A percentile compares a stretch with the other conserved stretches of the same genome.
phyloP scores from a whole-genome alignment of 64 coral and sea anemone genomes.

The Stichodactyla helianthus region DNA sequence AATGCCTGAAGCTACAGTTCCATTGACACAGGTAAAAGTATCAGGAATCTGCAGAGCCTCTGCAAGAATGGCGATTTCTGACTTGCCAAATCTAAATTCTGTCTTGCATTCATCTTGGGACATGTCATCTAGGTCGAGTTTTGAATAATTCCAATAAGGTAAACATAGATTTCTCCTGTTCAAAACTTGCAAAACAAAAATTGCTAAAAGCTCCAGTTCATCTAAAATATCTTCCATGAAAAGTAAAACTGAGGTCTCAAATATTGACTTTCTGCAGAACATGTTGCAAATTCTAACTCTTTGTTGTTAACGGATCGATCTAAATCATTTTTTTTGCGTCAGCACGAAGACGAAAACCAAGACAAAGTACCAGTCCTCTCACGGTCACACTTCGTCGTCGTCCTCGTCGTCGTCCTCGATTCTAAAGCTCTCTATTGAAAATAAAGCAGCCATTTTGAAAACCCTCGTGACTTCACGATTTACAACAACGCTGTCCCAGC shows the following conservation, averaged over 20 bases:
- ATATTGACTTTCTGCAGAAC: constrained; percentile 16
- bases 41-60: constrained; percentile 11
- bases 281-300: background rate
- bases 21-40: constrained; percentile 20
- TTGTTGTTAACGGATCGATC: background rate
- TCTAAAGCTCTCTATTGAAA: too few relatives aligned
- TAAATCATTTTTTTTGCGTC: background rate
- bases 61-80: background rate
- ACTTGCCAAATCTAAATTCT: constrained; percentile 34
- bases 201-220: constrained; percentile 32
- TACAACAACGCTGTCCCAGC: too few relatives aligned
- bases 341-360: background rate
- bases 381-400: constrained; percentile 10
- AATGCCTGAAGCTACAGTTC: constrained; percentile 36
- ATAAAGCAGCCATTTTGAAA: too few relatives aligned
- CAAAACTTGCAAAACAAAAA: constrained; percentile 19
- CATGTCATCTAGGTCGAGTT: constrained; percentile 18
- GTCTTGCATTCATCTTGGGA: constrained; percentile 19
- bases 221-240: constrained; percentile 29
- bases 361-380: background rate
- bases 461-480: too few relatives aligned
- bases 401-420: background rate
- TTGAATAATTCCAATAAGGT: constrained; percentile 39
- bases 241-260: constrained; percentile 16
- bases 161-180: constrained; percentile 33